Conservation (phyloP, 2,113 vertebrate species). For the Apodemus sylvaticus region DNA sequence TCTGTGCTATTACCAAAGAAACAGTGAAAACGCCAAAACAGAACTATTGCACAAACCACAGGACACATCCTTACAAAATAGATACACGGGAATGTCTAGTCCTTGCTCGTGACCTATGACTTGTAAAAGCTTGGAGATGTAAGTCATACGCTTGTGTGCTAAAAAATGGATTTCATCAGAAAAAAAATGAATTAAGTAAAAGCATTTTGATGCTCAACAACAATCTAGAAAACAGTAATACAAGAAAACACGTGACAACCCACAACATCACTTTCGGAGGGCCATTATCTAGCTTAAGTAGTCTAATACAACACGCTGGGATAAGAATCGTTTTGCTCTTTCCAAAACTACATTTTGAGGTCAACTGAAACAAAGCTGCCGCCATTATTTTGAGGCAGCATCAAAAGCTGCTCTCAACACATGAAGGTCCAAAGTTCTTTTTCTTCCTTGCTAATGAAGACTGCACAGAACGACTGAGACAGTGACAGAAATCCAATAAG, state of each 20-base stretch:
- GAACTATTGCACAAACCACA: neutral
- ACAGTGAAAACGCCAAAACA: conserved; percentile 12
- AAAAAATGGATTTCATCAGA: conserved; percentile 16
- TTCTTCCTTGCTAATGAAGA: conserved; percentile 31
- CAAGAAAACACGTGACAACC: conserved; percentile 11
- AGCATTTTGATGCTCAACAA: neutral
- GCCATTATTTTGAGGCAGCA: conserved; percentile 76
- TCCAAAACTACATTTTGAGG: conserved; percentile 77
- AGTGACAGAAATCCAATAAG: conserved; percentile 51
- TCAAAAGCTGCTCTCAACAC: conserved; percentile 66
- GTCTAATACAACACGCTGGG: conserved; percentile 7
- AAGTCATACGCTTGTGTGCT: conserved; percentile 31
- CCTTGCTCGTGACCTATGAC: neutral
- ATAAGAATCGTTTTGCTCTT: conserved; percentile 35
- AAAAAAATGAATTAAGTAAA: conserved; percentile 53
- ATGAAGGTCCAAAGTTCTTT: conserved; percentile 57
- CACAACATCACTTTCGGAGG: neutral
- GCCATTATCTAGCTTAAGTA: neutral
- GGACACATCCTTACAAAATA: neutral
- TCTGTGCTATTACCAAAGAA: conserved; percentile 31
- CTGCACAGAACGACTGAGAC: neutral
- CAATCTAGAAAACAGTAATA: neutral
- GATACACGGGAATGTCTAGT: neutral
- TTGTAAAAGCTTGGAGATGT: conserved; percentile 46
- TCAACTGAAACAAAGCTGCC: conserved; percentile 76